These are phyloP conservation scores for Psammodynastes pulverulentus DNA, from an alignment of 2,113 vertebrate species.

Conservation along the genomic window DNA sequence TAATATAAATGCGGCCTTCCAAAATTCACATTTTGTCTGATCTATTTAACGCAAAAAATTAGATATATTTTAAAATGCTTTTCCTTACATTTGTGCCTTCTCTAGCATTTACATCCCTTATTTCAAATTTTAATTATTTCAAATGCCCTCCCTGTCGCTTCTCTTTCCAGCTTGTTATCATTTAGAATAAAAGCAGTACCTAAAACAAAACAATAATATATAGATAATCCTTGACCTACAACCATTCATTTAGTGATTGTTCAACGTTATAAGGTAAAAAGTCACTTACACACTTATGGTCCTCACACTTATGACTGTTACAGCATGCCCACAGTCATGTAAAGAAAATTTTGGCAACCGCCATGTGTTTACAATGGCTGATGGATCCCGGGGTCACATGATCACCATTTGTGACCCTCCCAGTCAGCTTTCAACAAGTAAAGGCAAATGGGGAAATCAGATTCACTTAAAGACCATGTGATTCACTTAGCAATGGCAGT, in stretches of 20 bases:
- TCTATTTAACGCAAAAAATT: neutral
- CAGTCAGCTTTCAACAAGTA: too few species aligned
- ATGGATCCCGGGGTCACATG: neutral
- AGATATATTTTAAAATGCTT: neutral
- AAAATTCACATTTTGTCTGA: neutral
- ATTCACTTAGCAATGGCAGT: too few species aligned
- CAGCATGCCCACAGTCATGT: too few species aligned
- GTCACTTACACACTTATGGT: neutral
- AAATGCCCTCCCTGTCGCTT: neutral
- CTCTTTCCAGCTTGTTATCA: too few species aligned
- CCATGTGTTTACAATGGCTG: neutral
- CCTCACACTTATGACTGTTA: neutral
- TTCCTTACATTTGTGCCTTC: neutral
- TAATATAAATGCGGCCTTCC: neutral
- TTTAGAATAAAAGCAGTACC: neutral
- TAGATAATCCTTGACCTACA: neutral
- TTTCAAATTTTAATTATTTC: constrained; percentile 22
- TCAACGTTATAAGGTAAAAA: neutral
- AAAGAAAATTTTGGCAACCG: neutral
- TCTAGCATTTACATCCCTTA: neutral
- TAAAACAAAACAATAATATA: neutral
- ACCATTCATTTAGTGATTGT: neutral
- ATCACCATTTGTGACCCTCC: too few species aligned
- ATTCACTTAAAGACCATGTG: too few species aligned
- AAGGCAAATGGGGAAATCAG: too few species aligned